Percentiles rank a stretch among this genome's conserved stretches.
Conservation (phyloP, 1,140 invertebrate species). For the Leptinotarsa texana region DNA sequence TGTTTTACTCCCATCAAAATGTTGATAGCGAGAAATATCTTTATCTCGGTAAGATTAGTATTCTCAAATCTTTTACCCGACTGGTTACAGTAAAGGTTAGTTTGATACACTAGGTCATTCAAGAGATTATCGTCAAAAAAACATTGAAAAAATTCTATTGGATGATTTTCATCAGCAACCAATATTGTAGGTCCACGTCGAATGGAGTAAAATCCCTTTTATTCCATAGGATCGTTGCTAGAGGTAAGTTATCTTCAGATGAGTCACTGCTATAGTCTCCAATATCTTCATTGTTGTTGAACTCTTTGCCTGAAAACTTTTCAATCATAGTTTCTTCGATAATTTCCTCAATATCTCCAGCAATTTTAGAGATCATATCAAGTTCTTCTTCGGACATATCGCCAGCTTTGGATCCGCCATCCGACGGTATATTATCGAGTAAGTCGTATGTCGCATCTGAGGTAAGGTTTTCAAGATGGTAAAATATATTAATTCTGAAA, state of each 20-base stretch:
- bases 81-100: conserved; percentile 20
- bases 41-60: conserved; percentile 25
- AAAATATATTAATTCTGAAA: neutral
- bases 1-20: conserved; percentile 37
- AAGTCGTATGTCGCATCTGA: neutral
- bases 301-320: neutral
- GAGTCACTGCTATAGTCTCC: conserved; percentile 1
- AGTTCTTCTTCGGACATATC: neutral
- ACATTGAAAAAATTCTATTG: conserved; percentile 25
- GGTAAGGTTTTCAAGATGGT: conserved; percentile 2
- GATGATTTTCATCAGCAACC: neutral
- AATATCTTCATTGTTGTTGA: conserved; percentile 9
- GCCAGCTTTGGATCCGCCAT: conserved; percentile 10
- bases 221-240: neutral
- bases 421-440: neutral
- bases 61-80: conserved; percentile 3
- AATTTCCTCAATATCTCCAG: neutral
- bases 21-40: conserved; percentile 27
- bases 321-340: neutral
- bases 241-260: conserved; percentile 9
- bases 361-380: neutral
- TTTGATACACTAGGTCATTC: conserved; percentile 27
- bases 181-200: conserved; percentile 2
- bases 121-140: conserved; percentile 22
- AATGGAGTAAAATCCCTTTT: conserved; percentile 1